These are phyloP conservation scores for Hydrochoerus hydrochaeris DNA, from an alignment of 2,113 vertebrate genomes.

Conservation along the genomic window DNA sequence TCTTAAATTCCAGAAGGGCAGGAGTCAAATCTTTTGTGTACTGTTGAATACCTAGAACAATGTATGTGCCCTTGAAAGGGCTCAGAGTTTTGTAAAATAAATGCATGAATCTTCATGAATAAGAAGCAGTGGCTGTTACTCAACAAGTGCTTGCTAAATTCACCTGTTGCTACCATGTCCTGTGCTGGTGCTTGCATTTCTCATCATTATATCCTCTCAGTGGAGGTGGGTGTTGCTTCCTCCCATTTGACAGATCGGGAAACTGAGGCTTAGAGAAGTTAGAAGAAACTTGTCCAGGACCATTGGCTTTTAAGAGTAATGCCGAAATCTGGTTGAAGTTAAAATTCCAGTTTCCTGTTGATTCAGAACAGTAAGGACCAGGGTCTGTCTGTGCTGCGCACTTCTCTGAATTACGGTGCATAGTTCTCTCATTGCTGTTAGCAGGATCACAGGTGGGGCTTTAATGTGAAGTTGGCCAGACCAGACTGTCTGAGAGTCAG, in stretches of 20 bases:
- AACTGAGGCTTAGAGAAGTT: neutral
- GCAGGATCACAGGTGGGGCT: neutral
- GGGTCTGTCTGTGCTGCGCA: neutral
- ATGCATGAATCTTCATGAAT: neutral
- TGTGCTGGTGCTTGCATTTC: neutral
- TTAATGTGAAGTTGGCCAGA: neutral
- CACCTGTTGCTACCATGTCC: neutral
- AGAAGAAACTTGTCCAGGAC: neutral
- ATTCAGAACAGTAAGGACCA: neutral
- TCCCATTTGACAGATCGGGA: neutral
- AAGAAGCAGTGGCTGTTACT: neutral
- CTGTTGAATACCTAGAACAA: no score
- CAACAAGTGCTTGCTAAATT: no score
- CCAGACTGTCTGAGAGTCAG: neutral
- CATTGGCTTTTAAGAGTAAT: neutral
- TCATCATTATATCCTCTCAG: neutral
- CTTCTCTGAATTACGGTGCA: neutral
- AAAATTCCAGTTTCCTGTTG: neutral
- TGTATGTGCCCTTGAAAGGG: neutral
- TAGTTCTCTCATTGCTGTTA: rapidly evolving
- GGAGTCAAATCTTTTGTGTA: neutral
- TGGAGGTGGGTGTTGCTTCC: neutral
- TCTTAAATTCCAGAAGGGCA: neutral
- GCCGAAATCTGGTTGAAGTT: neutral
- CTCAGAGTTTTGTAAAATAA: neutral